Percentiles rank a stretch among this genome's conserved stretches.
Conservation (phyloP, 2,113 vertebrate genomes). For the Leptodactylus fuscus region DNA sequence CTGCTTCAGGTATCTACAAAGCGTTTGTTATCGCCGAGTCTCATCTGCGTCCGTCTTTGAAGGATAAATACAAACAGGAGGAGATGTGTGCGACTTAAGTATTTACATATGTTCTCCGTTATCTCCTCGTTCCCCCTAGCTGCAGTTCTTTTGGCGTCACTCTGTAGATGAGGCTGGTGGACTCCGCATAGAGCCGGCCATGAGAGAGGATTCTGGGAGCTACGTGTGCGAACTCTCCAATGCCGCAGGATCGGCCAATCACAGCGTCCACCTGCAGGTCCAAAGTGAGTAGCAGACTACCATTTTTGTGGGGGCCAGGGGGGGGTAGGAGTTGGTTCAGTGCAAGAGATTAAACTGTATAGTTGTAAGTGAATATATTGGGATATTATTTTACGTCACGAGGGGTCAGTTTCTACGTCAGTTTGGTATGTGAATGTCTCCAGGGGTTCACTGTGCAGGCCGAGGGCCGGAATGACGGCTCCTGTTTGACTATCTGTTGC, state of each 20-base stretch:
- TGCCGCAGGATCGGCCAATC: conserved; percentile 75
- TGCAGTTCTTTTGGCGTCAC: conserved; percentile 68
- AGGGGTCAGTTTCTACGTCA: too few species aligned
- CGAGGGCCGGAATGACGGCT: too few species aligned
- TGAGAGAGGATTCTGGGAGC: conserved; percentile 75
- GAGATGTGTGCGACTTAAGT: not conserved
- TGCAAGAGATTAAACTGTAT: too few species aligned
- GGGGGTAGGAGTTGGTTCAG: too few species aligned
- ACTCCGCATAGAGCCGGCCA: conserved; percentile 76
- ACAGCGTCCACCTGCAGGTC: conserved; percentile 77
- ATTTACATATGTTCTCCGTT: not conserved
- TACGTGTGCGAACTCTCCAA: conserved; percentile 87
- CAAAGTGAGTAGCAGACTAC: conserved; percentile 74
- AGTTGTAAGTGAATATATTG: too few species aligned
- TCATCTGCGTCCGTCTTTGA: not conserved
- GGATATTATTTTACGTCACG: too few species aligned
- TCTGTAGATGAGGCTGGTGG: conserved; percentile 83
- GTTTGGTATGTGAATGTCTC: too few species aligned
- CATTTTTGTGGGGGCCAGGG: too few species aligned
- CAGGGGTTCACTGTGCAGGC: too few species aligned
- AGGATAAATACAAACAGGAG: not conserved
- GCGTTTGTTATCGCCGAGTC: not conserved
- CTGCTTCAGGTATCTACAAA: not conserved
- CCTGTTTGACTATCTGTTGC: too few species aligned
- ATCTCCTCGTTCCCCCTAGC: conserved; percentile 65